Conservation (phyloP, 2,888 invertebrate genomes). For the Saturnia pavonia region DNA sequence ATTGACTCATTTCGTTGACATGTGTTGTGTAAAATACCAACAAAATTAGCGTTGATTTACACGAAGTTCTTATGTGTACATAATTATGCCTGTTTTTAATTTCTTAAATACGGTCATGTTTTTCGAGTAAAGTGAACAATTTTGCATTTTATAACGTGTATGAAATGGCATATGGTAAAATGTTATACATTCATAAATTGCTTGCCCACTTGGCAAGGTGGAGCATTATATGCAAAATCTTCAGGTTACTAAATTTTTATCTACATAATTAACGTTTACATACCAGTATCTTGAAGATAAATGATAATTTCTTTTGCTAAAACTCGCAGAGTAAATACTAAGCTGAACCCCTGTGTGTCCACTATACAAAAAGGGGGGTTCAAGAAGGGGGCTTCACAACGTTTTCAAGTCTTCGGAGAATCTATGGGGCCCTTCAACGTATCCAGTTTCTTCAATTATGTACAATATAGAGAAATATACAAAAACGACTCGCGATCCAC, state of each 20-base stretch:
- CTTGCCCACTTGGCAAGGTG: background rate
- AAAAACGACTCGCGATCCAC: background rate
- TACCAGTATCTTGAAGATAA: no score
- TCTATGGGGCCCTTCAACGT: background rate
- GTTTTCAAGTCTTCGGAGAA: background rate
- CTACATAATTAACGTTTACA: background rate
- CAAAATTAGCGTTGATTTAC: slow-evolving; percentile 1
- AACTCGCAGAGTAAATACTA: background rate
- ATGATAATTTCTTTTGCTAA: no score
- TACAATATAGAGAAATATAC: background rate
- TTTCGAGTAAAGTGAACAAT: background rate
- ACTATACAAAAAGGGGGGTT: background rate
- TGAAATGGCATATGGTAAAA: background rate
- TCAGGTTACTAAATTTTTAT: background rate
- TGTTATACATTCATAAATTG: background rate
- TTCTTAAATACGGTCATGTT: background rate
- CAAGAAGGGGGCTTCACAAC: no score
- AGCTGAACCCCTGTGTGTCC: background rate
- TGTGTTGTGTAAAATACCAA: slow-evolving; percentile 9
- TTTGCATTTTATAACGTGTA: background rate
- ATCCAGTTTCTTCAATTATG: background rate
- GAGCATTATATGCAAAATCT: background rate
- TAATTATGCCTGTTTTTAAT: background rate
- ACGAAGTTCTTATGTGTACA: background rate
- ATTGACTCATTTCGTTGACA: slow-evolving; percentile 11